phyloP scores from a whole-genome alignment of 2,113 vertebrate species.

The Leptocoma aspasia region DNA sequence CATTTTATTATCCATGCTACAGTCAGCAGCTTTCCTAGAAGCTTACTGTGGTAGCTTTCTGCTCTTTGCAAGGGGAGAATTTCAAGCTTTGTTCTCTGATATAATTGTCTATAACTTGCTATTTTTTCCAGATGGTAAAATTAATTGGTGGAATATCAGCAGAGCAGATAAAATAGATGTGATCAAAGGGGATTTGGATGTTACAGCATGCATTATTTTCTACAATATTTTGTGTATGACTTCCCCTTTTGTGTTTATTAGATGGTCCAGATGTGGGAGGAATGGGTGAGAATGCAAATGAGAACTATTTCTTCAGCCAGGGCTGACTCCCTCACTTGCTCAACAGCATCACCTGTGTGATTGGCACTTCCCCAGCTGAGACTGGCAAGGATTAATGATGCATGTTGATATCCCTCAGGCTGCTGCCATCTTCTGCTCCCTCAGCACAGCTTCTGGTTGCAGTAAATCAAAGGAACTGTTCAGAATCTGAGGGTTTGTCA shows the following conservation, averaged over 20 bases:
- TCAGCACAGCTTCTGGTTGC: background rate
- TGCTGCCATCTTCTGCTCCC: background rate
- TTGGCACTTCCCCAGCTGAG: background rate
- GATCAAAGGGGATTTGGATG: background rate
- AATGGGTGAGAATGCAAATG: background rate
- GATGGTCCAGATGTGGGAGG: background rate
- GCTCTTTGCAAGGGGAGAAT: background rate
- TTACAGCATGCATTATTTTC: background rate
- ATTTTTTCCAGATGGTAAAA: background rate
- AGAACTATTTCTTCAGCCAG: background rate
- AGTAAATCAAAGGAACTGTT: background rate
- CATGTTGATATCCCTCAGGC: background rate
- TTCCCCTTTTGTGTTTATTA: background rate
- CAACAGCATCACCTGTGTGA: background rate
- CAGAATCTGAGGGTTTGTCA: background rate
- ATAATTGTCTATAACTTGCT: background rate
- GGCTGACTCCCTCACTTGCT: background rate
- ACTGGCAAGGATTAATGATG: background rate
- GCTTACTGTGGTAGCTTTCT: background rate
- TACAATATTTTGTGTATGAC: background rate
- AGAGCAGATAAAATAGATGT: background rate
- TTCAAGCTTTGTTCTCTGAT: background rate
- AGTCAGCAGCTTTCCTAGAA: background rate
- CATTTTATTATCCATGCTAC: background rate
- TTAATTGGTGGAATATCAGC: background rate